Conservation (phyloP, 2,113 vertebrate species). For the Alethe diademata region DNA sequence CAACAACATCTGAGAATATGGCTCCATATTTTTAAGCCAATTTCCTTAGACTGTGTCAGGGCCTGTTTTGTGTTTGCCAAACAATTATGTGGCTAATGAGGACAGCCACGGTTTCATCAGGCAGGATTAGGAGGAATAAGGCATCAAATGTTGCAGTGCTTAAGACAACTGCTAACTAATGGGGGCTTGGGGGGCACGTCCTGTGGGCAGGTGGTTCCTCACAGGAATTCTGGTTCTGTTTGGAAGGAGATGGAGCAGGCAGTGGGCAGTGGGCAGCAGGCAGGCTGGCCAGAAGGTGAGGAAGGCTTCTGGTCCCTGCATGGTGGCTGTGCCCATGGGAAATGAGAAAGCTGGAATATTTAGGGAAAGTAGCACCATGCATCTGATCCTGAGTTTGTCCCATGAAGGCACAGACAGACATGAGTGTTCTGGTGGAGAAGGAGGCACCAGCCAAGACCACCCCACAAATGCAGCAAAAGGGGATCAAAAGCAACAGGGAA, state of each 20-base stretch:
- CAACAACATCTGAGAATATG: slow-evolving; percentile 2
- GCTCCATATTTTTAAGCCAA: slow-evolving; percentile 57
- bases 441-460: neutral
- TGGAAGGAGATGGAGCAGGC: neutral
- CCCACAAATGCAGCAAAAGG: rapidly evolving
- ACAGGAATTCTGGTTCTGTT: neutral
- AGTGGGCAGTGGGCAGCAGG: neutral
- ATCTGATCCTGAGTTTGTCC: neutral
- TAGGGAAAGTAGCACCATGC: neutral
- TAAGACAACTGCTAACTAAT: slow-evolving; percentile 39
- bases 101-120: slow-evolving; percentile 56
- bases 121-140: slow-evolving; percentile 41
- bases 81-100: slow-evolving; percentile 67
- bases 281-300: neutral
- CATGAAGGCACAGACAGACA: neutral
- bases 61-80: slow-evolving; percentile 65
- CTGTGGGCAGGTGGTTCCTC: neutral
- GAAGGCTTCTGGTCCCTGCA: neutral
- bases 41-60: slow-evolving; percentile 51
- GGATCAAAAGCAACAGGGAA: neutral
- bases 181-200: neutral
- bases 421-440: neutral
- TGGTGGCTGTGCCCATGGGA: neutral
- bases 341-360: neutral
- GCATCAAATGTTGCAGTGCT: slow-evolving; percentile 38